Evolutionary conservation across 1,140 invertebrate genomes (phyloP).

Genomic region (Paramacrobiotus metropolitanus): DNA sequence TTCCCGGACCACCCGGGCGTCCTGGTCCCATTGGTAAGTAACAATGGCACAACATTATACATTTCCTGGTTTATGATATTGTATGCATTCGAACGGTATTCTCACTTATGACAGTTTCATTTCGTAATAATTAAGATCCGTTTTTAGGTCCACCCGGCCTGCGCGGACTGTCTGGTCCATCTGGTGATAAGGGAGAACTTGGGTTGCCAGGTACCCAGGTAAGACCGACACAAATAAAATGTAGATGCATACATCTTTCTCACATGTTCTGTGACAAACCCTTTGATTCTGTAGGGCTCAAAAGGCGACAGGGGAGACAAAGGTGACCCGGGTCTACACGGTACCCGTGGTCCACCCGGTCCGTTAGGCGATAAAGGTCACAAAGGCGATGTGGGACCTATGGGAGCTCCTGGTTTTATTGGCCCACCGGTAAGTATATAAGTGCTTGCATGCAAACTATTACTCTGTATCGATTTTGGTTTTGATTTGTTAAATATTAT

Average conservation of each 20-base stretch:
- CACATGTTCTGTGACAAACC: no score
- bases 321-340: background rate
- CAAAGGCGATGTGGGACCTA: constrained; percentile 23
- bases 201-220: constrained; percentile 22
- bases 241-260: no score
- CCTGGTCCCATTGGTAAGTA: background rate
- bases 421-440: constrained; percentile 40
- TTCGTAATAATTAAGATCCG: no score
- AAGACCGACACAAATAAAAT: no score
- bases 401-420: constrained; percentile 25
- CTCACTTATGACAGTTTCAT: no score
- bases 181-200: constrained; percentile 23
- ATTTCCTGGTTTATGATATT: no score
- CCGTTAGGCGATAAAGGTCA: constrained; percentile 13
- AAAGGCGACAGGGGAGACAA: background rate
- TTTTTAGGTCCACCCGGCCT: constrained; percentile 40
- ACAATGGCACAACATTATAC: no score
- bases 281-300: constrained; percentile 7
- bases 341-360: constrained; percentile 42
- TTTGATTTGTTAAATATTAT: constrained; percentile 12
- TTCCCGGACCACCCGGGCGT: background rate
- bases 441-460: no score
- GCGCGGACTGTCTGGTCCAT: constrained; percentile 41
- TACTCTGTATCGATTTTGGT: background rate
- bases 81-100: no score